phyloP scores from a whole-genome alignment of 2,797 vertebrate species.

The Hemitrygon akajei region DNA sequence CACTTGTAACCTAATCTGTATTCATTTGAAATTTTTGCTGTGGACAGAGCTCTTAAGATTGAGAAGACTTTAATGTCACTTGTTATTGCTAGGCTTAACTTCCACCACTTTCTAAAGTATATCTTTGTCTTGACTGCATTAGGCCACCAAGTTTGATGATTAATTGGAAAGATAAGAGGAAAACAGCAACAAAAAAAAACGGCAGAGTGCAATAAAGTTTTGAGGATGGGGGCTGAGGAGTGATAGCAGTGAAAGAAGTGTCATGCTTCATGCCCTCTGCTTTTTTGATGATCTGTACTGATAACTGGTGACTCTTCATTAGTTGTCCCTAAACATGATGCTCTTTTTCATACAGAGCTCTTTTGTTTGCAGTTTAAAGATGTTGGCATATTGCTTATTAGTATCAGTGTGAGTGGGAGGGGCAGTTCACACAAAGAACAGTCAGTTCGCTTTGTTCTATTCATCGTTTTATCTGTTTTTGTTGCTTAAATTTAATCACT shows the following conservation, averaged over 20 bases:
- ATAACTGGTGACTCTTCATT: not conserved
- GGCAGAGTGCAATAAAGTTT: slow-evolving; percentile 16
- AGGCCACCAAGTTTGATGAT: slow-evolving; percentile 27
- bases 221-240: slow-evolving; percentile 29
- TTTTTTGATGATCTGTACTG: not conserved
- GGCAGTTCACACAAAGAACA: not conserved
- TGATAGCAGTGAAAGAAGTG: slow-evolving; percentile 29
- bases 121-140: slow-evolving; percentile 31
- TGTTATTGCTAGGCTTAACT: slow-evolving; percentile 12
- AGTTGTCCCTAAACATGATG: not conserved
- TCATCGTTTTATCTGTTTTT: not conserved
- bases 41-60: not conserved
- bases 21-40: slow-evolving; percentile 25
- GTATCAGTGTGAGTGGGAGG: not conserved
- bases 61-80: not conserved
- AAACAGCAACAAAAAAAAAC: not conserved
- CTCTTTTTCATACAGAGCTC: slow-evolving; percentile 22
- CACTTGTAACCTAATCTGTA: slow-evolving; percentile 28
- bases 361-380: not conserved
- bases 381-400: not conserved
- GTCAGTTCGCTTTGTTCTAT: not conserved
- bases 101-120: slow-evolving; percentile 33
- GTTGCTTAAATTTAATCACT: slow-evolving; percentile 25
- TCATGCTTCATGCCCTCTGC: slow-evolving; percentile 34
- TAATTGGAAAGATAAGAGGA: slow-evolving; percentile 35